A percentile compares a stretch with the other conserved stretches of the same genome.
These are phyloP conservation scores for Acanthurus leucopareius DNA, from an alignment of 2,797 vertebrate species.

Conservation along the genomic window DNA sequence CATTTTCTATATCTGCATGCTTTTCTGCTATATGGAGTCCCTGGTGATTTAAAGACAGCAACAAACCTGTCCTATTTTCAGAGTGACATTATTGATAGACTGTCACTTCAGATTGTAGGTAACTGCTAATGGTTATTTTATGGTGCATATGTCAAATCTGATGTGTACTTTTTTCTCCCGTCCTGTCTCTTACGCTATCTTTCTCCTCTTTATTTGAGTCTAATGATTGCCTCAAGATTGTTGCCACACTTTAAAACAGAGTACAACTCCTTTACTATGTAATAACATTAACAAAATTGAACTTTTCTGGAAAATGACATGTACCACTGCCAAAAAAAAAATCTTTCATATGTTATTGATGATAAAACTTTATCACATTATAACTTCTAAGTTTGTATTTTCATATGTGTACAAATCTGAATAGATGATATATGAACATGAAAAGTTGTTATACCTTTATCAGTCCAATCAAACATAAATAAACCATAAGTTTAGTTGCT, in stretches of 20 bases:
- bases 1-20: slow-evolving; percentile 85
- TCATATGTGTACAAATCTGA: slow-evolving; percentile 1
- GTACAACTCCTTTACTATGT: slow-evolving; percentile 34
- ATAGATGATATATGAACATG: background rate
- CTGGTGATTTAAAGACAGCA: slow-evolving; percentile 89
- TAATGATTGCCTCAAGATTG: slow-evolving; percentile 62
- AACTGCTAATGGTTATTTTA: slow-evolving; percentile 90
- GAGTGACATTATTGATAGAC: slow-evolving; percentile 89
- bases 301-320: slow-evolving; percentile 50
- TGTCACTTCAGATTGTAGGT: slow-evolving; percentile 87
- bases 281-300: slow-evolving; percentile 51
- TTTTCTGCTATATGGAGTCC: slow-evolving; percentile 79
- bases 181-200: slow-evolving; percentile 23
- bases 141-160: slow-evolving; percentile 86
- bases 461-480: slow-evolving; percentile 9
- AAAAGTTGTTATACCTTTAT: background rate
- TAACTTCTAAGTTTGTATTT: slow-evolving; percentile 13
- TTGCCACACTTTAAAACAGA: slow-evolving; percentile 42
- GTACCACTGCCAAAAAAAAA: slow-evolving; percentile 17
- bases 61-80: slow-evolving; percentile 91
- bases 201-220: slow-evolving; percentile 60
- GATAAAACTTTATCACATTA: slow-evolving; percentile 10
- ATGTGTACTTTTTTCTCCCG: slow-evolving; percentile 63
- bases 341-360: slow-evolving; percentile 34
- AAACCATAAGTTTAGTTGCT: slow-evolving; percentile 12